Base-by-base conservation (phyloP, 2,113 vertebrate genomes). In the Lampris megalopsis region DNA sequence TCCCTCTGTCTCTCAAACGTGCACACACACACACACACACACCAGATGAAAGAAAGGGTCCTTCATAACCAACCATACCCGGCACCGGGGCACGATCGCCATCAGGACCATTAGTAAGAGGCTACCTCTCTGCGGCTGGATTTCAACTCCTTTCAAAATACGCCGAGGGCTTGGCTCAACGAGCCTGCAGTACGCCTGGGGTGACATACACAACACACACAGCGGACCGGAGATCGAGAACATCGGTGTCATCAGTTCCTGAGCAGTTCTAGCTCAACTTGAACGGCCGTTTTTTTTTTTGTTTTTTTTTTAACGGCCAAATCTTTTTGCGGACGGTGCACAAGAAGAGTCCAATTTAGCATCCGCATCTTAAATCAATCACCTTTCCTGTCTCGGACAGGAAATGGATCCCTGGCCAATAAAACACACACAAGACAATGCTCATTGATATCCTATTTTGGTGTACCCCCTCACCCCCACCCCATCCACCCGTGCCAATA, bases 191-290 rank as follows among this genome's bases (percentile, higher is more conserved):
- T 50, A 63, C 62, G 13, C 47, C 3, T 53, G 24, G 9, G 60
- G 9, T 76, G 65, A 59, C 24, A 49, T 68, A 9, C 47, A 40
- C 50, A n/a, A 58, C 71, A 62, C 65, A 68, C 43, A 53, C 48
- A 52, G 54, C 8, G 37, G 72, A 68, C 45, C 2, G 9, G 6
- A 60, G 9, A 11, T 9, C 42, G 57, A 64, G 52, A 53, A 52
- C 54, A 76, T 73, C 37, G 13, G 8, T 35, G 67, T 49, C 24
- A 40, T 24, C 5, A 2, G n/a, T 60, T 37, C 37, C n/a, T 13
- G 4, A 3, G 35, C 4, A 0, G 13, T n/a, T 68, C 6, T 60
- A 57, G 52, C 6, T 40, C n/a, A 1, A 59, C 54, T 62, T 9
- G 40, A 2, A 47, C 48, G 5, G 38, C 54, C 40, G 75, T 41